These are phyloP conservation scores for silkworm (Bombyx mori) DNA, from an alignment of 1,140 invertebrate species.

Conservation along the genomic window DNA sequence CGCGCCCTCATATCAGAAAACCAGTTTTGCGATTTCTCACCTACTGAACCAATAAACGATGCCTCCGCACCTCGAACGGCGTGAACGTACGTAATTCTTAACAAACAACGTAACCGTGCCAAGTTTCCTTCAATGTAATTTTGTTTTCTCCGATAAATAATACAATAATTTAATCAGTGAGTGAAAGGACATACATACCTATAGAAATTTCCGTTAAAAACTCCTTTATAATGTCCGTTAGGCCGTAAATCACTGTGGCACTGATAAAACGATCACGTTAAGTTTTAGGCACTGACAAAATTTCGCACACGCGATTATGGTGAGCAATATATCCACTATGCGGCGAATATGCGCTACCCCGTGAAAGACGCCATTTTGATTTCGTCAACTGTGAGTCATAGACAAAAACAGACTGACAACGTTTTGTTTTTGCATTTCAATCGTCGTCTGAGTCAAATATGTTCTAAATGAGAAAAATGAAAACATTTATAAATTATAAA, in stretches of 20 bases:
- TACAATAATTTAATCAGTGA: constrained; percentile 44
- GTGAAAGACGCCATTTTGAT: constrained; percentile 70
- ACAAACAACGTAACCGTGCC: too few relatives aligned
- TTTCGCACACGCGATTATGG: constrained; percentile 45
- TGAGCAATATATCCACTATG: constrained; percentile 36
- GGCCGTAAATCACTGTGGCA: constrained; percentile 34
- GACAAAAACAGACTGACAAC: constrained; percentile 34
- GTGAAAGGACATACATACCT: constrained; percentile 69
- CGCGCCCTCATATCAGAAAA: too few relatives aligned
- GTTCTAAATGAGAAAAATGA: background rate
- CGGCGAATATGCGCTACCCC: constrained; percentile 61
- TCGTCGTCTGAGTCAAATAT: background rate
- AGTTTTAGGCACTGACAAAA: constrained; percentile 35
- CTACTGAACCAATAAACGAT: too few relatives aligned
- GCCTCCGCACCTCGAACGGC: too few relatives aligned
- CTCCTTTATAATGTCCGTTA: constrained; percentile 15
- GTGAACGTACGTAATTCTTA: too few relatives aligned
- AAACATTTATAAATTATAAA: background rate
- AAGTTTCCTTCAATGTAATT: too few relatives aligned
- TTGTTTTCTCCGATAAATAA: constrained; percentile 13
- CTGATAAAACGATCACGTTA: constrained; percentile 30
- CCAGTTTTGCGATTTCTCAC: too few relatives aligned
- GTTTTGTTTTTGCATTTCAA: constrained; percentile 17
- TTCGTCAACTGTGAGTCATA: constrained; percentile 64
- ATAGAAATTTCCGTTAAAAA: constrained; percentile 36